A percentile compares a stretch with the other conserved stretches of the same genome.
These are phyloP conservation scores for Drosophila setifemur DNA, from an alignment of 1,140 invertebrate genomes.

Conservation along the genomic window DNA sequence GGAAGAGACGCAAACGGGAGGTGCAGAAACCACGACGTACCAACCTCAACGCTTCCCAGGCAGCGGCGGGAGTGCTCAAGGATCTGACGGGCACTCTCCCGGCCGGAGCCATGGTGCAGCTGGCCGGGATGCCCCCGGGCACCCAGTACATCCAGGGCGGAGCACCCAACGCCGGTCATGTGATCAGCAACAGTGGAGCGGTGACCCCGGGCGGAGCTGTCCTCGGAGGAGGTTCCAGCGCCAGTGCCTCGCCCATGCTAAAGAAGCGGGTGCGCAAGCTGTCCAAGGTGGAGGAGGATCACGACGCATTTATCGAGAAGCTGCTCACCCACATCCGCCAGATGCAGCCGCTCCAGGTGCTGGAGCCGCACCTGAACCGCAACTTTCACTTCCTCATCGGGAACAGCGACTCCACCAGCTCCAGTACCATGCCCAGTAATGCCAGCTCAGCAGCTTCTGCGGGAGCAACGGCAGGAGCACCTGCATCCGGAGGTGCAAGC, in stretches of 20 bases:
- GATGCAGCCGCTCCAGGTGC: conserved; percentile 92
- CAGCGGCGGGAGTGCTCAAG: conserved; percentile 17
- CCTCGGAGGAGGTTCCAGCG: background rate
- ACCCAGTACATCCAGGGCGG: conserved; percentile 20
- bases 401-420: conserved; percentile 1
- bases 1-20: conserved; percentile 91
- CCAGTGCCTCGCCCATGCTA: conserved; percentile 36
- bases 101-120: conserved; percentile 44
- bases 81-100: conserved; percentile 45
- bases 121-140: conserved; percentile 31
- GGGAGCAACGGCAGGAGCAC: background rate
- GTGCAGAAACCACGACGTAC: conserved; percentile 92
- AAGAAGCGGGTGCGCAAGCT: conserved; percentile 91
- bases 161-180: background rate
- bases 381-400: conserved; percentile 88
- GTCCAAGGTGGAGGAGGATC: conserved; percentile 94
- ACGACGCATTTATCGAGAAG: conserved; percentile 94
- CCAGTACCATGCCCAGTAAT: background rate
- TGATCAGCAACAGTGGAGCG: background rate
- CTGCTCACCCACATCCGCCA: conserved; percentile 92
- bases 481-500: background rate
- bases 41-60: conserved; percentile 82
- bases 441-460: background rate
- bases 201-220: background rate
- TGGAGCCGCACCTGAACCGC: conserved; percentile 92